Base-by-base conservation (phyloP, 2,888 invertebrate genomes). In the Torymus aiolomorphi region DNA sequence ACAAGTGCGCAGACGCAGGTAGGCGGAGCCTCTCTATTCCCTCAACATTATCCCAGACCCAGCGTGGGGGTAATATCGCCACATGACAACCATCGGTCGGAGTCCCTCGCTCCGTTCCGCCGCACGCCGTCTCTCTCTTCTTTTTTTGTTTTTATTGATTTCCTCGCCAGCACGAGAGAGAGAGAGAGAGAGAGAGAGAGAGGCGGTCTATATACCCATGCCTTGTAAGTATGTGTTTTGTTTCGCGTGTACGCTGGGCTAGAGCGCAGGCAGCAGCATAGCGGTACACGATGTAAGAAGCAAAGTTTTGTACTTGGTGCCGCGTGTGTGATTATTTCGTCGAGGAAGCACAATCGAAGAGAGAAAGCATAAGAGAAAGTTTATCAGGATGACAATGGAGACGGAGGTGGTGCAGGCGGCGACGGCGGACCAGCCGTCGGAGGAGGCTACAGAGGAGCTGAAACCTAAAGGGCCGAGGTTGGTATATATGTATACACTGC, bases 61-160 rank as follows among this genome's bases (percentile, higher is more conserved):
- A 11, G 24, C 24, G 52, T 56, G 54, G 31, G 54, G 24, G n/a
- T 24, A 54, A 42, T 42, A 42, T 42, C 67, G 62, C 72, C 18
- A 56, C 63, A 42, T 63, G 59, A 42, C 42, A 42, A 42, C 42
- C 42, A 8, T 42, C 42, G 42, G 42, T 42, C 42, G 42, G 42
- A 42, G 8, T 42, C 42, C 42, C 42, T 42, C 31, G 8, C 42
- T 42, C 42, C 8, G 42, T 42, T 42, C 8, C 42, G 8, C 42
- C 42, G 42, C 42, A 42, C 10, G 20, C 16, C 42, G 16, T 31
- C n/a, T 54, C 61, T 78, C 72, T 42, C 52, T 66, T 69, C n/a
- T 69, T 59, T 75, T 42, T 71, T 70, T 79, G 71, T 75, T 75
- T 79, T 75, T 75, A 75, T 70, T 79, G 79, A 65, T 77, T 77